These are phyloP conservation scores for Oeneis ivallda DNA, from an alignment of 2,888 invertebrate genomes.

Conservation along the genomic window DNA sequence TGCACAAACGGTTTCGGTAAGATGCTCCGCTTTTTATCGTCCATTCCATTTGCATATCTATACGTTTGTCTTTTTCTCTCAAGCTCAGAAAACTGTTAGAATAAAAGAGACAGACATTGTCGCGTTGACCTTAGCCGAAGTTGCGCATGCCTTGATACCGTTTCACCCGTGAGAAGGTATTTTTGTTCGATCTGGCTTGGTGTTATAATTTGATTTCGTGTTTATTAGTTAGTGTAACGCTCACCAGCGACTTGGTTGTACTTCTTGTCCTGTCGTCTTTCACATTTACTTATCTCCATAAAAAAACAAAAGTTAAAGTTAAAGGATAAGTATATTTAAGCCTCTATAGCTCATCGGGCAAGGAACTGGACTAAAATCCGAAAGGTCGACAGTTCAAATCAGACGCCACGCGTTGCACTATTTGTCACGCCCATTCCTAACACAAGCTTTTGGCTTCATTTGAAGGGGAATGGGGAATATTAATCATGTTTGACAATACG, in stretches of 20 bases:
- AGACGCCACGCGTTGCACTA: no score
- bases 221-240: conserved; percentile 19
- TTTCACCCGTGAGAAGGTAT: conserved; percentile 75
- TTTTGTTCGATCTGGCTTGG: conserved; percentile 61
- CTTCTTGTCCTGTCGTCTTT: no score
- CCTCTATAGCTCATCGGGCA: no score
- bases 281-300: no score
- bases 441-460: no score
- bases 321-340: no score
- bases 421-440: no score
- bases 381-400: no score
- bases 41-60: conserved; percentile 62
- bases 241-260: neutral
- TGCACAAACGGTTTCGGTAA: conserved; percentile 43
- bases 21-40: conserved; percentile 61
- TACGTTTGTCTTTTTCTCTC: conserved; percentile 40
- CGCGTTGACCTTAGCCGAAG: conserved; percentile 58
- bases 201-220: conserved; percentile 48
- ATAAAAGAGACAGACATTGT: conserved; percentile 54
- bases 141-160: conserved; percentile 72
- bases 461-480: no score
- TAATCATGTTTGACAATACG: no score
- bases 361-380: no score
- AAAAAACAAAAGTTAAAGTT: no score
- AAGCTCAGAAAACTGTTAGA: conserved; percentile 40